These are phyloP conservation scores for Drosophila ananassae DNA, from an alignment of 1,140 invertebrate species.

Conservation along the genomic window DNA sequence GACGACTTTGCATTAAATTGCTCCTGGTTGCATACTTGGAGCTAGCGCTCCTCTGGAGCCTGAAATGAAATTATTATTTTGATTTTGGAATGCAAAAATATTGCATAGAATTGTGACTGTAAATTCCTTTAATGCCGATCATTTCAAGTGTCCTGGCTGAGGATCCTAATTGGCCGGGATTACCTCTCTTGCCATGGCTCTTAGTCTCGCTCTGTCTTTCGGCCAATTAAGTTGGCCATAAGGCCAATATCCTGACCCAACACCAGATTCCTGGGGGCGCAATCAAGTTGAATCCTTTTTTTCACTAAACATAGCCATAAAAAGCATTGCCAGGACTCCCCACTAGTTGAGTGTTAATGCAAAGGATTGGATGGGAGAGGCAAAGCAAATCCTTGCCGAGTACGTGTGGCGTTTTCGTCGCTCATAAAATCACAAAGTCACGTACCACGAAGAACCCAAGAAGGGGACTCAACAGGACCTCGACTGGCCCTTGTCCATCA, in stretches of 20 bases:
- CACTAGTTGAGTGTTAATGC: constrained; percentile 78
- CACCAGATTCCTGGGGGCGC: constrained; percentile 50
- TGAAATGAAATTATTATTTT: constrained; percentile 63
- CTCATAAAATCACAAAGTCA: constrained; percentile 81
- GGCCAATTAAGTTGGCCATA: constrained; percentile 35
- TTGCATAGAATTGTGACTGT: not conserved
- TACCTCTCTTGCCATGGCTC: constrained; percentile 2
- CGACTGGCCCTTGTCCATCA: constrained; percentile 68
- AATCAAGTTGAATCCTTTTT: constrained; percentile 74
- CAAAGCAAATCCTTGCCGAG: constrained; percentile 54
- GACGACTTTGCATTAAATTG: constrained; percentile 68
- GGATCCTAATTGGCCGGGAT: constrained; percentile 46
- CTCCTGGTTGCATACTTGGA: constrained; percentile 42
- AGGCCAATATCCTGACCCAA: constrained; percentile 27
- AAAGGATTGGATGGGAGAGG: constrained; percentile 27
- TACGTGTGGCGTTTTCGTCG: constrained; percentile 74
- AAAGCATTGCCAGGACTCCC: constrained; percentile 66
- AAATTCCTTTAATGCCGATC: constrained; percentile 23
- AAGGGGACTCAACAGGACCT: constrained; percentile 35
- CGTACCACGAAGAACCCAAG: constrained; percentile 41
- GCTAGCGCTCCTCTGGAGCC: constrained; percentile 19
- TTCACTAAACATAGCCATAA: constrained; percentile 77
- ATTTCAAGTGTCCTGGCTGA: constrained; percentile 21
- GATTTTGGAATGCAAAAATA: not conserved
- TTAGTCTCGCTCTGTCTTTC: not conserved